phyloP scores from a whole-genome alignment of 64 coral and sea anemone genomes.

The Dendrophyllia cribrosa region DNA sequence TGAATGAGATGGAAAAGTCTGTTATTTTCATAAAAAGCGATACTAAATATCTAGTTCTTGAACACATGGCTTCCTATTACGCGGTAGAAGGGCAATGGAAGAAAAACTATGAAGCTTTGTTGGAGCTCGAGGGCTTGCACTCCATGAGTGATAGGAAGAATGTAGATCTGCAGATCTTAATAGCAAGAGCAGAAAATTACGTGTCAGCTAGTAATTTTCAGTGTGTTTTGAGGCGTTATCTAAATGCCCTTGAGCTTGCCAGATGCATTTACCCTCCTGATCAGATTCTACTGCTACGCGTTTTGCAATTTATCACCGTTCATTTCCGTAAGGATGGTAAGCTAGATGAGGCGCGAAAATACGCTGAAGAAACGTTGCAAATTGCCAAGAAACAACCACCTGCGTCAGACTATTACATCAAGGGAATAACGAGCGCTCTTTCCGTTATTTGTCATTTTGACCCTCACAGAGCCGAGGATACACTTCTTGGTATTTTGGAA shows the following conservation, averaged over 20 bases:
- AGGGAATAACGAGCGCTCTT: no score
- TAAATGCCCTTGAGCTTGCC: background rate
- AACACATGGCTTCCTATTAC: background rate
- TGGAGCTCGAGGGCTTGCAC: background rate
- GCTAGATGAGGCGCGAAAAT: background rate
- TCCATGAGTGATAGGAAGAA: background rate
- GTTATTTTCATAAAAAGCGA: background rate
- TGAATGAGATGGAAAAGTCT: background rate
- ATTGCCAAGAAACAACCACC: no score
- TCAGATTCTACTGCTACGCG: background rate
- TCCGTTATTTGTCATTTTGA: no score
- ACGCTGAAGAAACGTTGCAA: no score
- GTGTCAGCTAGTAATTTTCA: no score
- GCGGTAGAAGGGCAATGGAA: background rate
- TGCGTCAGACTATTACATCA: no score
- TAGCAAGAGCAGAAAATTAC: constrained; percentile 8
- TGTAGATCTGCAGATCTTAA: background rate
- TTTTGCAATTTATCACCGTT: background rate
- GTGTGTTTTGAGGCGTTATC: background rate
- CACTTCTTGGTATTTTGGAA: no score
- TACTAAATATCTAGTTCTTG: background rate
- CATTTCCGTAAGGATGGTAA: background rate
- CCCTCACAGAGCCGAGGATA: no score
- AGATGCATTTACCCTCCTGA: background rate
- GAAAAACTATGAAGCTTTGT: background rate